phyloP scores from a whole-genome alignment of 2,888 invertebrate genomes.

The Teleogryllus oceanicus region DNA sequence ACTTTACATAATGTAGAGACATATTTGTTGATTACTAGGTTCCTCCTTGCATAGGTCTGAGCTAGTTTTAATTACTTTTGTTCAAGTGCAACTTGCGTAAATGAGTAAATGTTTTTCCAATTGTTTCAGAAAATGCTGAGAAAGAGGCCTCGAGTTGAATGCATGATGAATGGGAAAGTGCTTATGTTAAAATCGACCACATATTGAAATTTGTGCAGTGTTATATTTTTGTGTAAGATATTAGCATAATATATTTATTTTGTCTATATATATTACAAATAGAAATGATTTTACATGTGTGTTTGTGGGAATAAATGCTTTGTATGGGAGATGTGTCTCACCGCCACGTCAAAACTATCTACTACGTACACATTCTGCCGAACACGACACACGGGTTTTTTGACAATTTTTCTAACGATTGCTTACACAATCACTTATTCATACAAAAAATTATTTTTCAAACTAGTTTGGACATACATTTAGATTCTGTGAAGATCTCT shows the following conservation, averaged over 20 bases:
- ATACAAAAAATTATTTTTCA: constrained; percentile 27
- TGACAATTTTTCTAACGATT: constrained; percentile 24
- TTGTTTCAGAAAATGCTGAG: constrained; percentile 24
- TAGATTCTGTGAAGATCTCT: constrained; percentile 22
- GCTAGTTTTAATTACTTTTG: no score
- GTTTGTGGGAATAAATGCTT: constrained; percentile 25
- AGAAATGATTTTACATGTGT: constrained; percentile 29
- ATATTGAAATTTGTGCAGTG: constrained; percentile 39
- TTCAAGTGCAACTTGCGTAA: no score
- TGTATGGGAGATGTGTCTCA: constrained; percentile 23
- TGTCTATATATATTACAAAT: constrained; percentile 34
- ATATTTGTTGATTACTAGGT: no score
- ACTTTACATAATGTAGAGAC: no score
- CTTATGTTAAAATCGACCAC: constrained; percentile 37
- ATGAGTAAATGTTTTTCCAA: background rate
- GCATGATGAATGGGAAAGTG: constrained; percentile 29
- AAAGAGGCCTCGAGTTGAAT: constrained; percentile 38
- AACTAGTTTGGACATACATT: constrained; percentile 24
- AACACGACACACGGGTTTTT: constrained; percentile 31
- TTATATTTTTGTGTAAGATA: constrained; percentile 40
- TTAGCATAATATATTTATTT: constrained; percentile 38
- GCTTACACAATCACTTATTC: constrained; percentile 24
- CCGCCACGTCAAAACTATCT: background rate
- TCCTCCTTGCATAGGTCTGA: no score
- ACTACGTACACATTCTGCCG: constrained; percentile 24